Evolutionary conservation across 2,888 invertebrate species (phyloP), one percentile per base, ranked within the genome.

Genomic region (Arctia plantaginis): DNA sequence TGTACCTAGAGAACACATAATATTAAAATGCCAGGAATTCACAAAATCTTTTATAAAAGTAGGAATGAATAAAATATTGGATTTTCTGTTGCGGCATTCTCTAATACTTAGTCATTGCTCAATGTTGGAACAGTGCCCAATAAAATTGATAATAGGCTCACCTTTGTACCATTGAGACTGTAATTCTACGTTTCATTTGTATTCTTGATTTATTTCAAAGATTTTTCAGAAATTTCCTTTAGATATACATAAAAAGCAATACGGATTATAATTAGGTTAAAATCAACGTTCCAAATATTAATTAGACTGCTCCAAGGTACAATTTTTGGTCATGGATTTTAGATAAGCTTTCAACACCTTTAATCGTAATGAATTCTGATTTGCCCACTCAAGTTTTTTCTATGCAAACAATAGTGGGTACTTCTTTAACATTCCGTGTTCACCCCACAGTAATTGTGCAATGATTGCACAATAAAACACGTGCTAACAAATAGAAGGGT

Each of bases 381-480:
- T 80, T 71, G 78, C 68, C 67, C 73, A 51, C 66, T 55, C 51
- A 35, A 75, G 30, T 62, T 80, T 83, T 76, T 80, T 78, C n/a
- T 71, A 44, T 66, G 35, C n/a, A 12, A 77, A 91, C 90, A 91
- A 91, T 87, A 62, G 23, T 70, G 7, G 78, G 83, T 71, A 90
- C 91, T 93, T 94, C 92, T 91, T 92, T 81, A 87, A 82, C 82
- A 91, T 91, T 91, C 90, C 84, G 82, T 85, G 87, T 87, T 87
- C 84, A 85, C 89, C 89, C 89, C 82, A 82, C 85, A 86, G 89
- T 93, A 92, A 93, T 94, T 93, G 93, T 91, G 86, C 88, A 92
- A 91, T 93, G 92, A 94, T 92, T 94, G 92, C 85, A 91, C 94
- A 94, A 94, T 94, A 92, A 91, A 93, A 93, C 95, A 94, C 94